A percentile compares a stretch with the other conserved stretches of the same genome.
These are phyloP conservation scores for Pachymerium ferrugineum DNA, from an alignment of 2,888 invertebrate species.

Conservation along the genomic window DNA sequence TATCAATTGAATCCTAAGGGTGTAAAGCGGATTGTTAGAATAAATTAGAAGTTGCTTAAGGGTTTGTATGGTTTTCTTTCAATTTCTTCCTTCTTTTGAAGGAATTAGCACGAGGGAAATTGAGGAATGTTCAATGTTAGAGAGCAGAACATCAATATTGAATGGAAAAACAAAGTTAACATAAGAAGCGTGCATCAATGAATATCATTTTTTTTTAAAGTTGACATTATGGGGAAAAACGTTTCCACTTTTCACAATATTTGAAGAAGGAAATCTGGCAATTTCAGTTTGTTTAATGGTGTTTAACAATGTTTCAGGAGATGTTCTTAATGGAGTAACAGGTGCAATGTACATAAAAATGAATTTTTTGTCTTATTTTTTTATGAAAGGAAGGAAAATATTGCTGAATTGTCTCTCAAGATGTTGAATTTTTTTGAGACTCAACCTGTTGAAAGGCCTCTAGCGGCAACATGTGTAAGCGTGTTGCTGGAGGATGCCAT, in stretches of 20 bases:
- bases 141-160: conserved; percentile 5
- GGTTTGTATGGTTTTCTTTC: not conserved
- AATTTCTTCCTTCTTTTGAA: not conserved
- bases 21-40: not conserved
- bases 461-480: no score
- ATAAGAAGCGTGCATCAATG: conserved; percentile 18
- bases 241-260: not conserved
- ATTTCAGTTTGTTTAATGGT: not conserved
- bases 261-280: not conserved
- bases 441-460: no score
- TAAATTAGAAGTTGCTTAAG: conserved; percentile 6
- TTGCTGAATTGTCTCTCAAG: no score
- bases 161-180: conserved; percentile 11
- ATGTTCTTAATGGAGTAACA: not conserved
- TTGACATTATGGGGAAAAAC: not conserved
- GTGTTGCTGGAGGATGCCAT: no score
- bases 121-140: conserved; percentile 1
- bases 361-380: not conserved
- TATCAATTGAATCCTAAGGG: not conserved
- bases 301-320: no score
- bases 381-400: not conserved
- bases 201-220: conserved; percentile 20
- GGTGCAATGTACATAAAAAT: not conserved
- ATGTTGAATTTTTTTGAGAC: no score
- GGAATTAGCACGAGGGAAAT: not conserved